These are phyloP conservation scores for Xiphydria camelus DNA, from an alignment of 2,888 invertebrate genomes.

Conservation along the genomic window DNA sequence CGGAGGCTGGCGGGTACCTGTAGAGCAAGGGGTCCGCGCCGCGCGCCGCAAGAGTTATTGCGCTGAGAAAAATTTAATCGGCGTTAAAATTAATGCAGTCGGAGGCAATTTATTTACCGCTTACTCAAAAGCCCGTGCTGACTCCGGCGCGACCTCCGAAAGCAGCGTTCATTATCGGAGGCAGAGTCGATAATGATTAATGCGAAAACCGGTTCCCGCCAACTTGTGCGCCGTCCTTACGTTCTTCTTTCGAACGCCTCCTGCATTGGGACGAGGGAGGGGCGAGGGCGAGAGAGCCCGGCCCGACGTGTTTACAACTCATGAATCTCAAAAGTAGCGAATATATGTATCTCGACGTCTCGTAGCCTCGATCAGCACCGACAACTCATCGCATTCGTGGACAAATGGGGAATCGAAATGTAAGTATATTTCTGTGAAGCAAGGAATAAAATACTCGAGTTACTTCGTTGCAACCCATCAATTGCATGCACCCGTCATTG, in stretches of 20 bases:
- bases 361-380: too few relatives aligned
- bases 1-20: too few relatives aligned
- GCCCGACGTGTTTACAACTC: constrained; percentile 11
- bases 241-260: constrained; percentile 18
- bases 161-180: constrained; percentile 33
- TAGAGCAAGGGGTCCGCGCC: constrained; percentile 7
- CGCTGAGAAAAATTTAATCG: constrained; percentile 35
- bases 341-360: constrained; percentile 3
- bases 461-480: too few relatives aligned
- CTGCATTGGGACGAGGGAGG: background rate
- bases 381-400: too few relatives aligned
- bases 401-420: too few relatives aligned
- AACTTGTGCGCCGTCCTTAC: constrained; percentile 10
- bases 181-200: constrained; percentile 43
- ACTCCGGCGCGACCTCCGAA: constrained; percentile 21
- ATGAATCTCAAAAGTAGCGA: constrained; percentile 12
- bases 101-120: constrained; percentile 38
- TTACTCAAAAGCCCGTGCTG: constrained; percentile 32
- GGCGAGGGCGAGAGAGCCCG: constrained; percentile 5
- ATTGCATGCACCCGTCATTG: too few relatives aligned
- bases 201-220: constrained; percentile 37
- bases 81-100: constrained; percentile 41
- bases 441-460: too few relatives aligned
- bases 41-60: constrained; percentile 25
- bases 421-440: too few relatives aligned